Conservation (phyloP, 2,888 invertebrate species). For the Prenolepis imparis region DNA sequence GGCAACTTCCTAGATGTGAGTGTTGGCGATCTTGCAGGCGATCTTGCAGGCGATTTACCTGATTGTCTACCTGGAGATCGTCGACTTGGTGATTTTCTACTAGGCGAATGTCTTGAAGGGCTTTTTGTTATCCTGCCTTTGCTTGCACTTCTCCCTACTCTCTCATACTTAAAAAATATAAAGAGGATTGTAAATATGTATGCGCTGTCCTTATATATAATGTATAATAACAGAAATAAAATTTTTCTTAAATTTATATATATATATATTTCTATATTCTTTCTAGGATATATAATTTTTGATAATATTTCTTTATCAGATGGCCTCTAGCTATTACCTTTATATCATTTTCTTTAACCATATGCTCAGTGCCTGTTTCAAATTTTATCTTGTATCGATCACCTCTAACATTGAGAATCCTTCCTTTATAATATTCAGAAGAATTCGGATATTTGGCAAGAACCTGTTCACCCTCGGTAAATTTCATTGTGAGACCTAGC, state of each 20-base stretch:
- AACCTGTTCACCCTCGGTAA: slow-evolving; percentile 81
- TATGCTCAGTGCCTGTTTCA: slow-evolving; percentile 78
- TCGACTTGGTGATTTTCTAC: slow-evolving; percentile 76
- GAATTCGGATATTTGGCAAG: slow-evolving; percentile 79
- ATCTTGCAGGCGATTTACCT: slow-evolving; percentile 38
- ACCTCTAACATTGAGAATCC: slow-evolving; percentile 75
- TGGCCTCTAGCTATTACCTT: slow-evolving; percentile 73
- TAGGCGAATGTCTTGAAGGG: slow-evolving; percentile 77
- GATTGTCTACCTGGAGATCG: slow-evolving; percentile 73
- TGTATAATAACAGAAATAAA: not conserved
- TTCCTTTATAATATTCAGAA: slow-evolving; percentile 77
- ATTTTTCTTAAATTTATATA: not conserved
- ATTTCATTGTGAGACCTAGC: slow-evolving; percentile 74
- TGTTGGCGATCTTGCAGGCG: slow-evolving; percentile 67
- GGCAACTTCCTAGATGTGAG: slow-evolving; percentile 71
- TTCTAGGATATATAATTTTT: not conserved
- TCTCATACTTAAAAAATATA: slow-evolving; percentile 69
- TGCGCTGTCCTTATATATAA: not conserved
- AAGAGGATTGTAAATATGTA: not conserved
- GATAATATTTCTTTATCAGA: not conserved
- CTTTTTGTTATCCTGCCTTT: slow-evolving; percentile 76
- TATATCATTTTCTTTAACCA: slow-evolving; percentile 75
- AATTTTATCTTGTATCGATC: slow-evolving; percentile 80
- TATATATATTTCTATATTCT: not conserved
- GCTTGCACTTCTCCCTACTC: slow-evolving; percentile 78